Evolutionary conservation across 2,888 invertebrate genomes (phyloP), one percentile per base, ranked within the genome.

Genomic region (Andrena camellia): DNA sequence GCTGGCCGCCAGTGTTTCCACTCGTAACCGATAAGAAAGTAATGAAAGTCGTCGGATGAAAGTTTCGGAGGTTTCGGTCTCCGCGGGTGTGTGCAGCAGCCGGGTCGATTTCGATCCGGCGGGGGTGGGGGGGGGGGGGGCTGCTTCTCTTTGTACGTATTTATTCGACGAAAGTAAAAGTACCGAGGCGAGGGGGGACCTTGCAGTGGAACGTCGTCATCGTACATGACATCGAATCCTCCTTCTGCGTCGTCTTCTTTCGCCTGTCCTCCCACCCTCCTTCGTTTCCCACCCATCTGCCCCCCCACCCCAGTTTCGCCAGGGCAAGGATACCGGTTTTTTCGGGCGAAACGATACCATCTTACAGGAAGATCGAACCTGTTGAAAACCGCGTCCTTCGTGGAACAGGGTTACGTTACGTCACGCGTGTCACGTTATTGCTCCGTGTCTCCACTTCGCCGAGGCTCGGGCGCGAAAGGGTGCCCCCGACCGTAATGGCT

Each of bases 1-100:
- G 57, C 57, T 57, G 57, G 67, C 78, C 81, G 71, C 79, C 82
- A 74, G 85, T 78, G 84, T 88, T 92, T 91, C 91, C 91, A 85
- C 90, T 91, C 90, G 91, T 90, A 90, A 87, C 90, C 89, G 90
- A 90, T 90, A 92, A 92, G 92, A 92, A 92, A 92, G 93, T 91
- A 90, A 92, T 88, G 92, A 92, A 92, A 92, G 93, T 92, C 80
- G 78, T 67, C 86, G 91, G 48, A 93, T 90, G 92, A 93, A 93
- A 92, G 92, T 93, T 92, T 90, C 23, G 57, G 74, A 83, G 86
- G 78, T 81, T 80, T 52, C n/a, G 67, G 31, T 81, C 62, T 62
- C 66, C 52, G 35, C 23, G 26, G 33, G 68, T 54, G 48, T 54
- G 70, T 64, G 64, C 48, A 26, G 20, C 50, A 26, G 54, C 42